These are phyloP conservation scores for Diadumene lineata DNA, from an alignment of 92 coral and sea anemone genomes.

Conservation along the genomic window DNA sequence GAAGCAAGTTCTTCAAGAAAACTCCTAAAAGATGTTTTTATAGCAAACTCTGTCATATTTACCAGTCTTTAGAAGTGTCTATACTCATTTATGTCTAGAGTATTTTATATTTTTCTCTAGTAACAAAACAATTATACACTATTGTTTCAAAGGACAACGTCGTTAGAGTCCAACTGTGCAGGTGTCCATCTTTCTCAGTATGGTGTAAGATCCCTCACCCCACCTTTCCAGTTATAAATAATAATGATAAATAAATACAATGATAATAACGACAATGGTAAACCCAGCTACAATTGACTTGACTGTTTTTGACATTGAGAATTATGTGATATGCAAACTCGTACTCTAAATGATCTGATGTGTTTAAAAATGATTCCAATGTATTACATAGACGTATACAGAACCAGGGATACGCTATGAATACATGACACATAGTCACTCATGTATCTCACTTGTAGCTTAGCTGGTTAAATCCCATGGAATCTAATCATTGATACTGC, in stretches of 20 bases:
- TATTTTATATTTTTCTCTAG: neutral
- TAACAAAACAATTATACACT: neutral
- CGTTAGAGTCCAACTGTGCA: neutral
- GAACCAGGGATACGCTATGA: neutral
- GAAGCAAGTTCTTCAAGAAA: neutral
- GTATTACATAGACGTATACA: neutral
- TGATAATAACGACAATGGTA: neutral
- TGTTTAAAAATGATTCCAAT: neutral
- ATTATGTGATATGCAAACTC: neutral
- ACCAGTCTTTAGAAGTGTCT: neutral
- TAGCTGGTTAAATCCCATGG: too few species aligned
- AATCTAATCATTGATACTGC: too few species aligned
- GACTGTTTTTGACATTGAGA: neutral
- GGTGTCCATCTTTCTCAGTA: neutral
- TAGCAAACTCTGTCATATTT: neutral
- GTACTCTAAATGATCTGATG: too few species aligned
- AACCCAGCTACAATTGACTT: too few species aligned
- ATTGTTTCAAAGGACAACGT: neutral
- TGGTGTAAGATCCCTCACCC: neutral
- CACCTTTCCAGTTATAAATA: too few species aligned
- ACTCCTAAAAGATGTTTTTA: neutral
- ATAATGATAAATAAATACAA: too few species aligned
- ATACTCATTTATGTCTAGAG: too few species aligned
- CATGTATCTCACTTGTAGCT: too few species aligned
- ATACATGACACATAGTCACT: too few species aligned